Percentiles rank a stretch among this genome's conserved stretches.
Conservation (phyloP, 2,888 invertebrate species). For the Volucella inanis region DNA sequence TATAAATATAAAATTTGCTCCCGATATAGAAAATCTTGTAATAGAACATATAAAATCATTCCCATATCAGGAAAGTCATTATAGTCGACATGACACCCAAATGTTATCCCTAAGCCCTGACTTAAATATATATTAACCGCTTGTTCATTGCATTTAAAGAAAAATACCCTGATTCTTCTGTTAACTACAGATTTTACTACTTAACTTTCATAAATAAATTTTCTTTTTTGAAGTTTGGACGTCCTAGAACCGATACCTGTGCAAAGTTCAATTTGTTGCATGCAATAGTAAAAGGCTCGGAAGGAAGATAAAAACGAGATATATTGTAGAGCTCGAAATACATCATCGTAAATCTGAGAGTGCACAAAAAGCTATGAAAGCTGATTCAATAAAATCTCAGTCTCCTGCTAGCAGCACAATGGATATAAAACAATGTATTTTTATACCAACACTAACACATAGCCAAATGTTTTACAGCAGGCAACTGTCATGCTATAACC, state of each 20-base stretch:
- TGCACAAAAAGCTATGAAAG: background rate
- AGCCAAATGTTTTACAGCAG: too few relatives aligned
- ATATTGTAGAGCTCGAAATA: constrained; percentile 20
- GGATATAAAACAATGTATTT: constrained; percentile 78
- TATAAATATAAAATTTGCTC: too few relatives aligned
- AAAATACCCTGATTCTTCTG: constrained; percentile 48
- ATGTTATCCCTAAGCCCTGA: background rate
- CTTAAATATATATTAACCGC: constrained; percentile 18
- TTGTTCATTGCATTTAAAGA: constrained; percentile 36
- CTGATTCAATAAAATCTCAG: constrained; percentile 34
- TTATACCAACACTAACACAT: too few relatives aligned
- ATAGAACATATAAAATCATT: too few relatives aligned
- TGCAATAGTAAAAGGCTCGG: too few relatives aligned
- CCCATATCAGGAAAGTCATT: too few relatives aligned
- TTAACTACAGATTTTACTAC: too few relatives aligned
- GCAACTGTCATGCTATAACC: constrained; percentile 76
- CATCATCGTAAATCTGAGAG: constrained; percentile 32
- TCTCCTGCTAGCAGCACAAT: constrained; percentile 75
- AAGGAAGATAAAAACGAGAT: background rate
- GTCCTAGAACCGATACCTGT: too few relatives aligned
- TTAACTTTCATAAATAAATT: background rate
- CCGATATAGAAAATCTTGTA: too few relatives aligned
- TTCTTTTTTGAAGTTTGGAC: too few relatives aligned
- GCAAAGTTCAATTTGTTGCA: too few relatives aligned
- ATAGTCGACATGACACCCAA: constrained; percentile 32